Evolutionary conservation across 2,113 vertebrate species (phyloP), one percentile per base, ranked within the genome.

Genomic region (Helogale parvula): DNA sequence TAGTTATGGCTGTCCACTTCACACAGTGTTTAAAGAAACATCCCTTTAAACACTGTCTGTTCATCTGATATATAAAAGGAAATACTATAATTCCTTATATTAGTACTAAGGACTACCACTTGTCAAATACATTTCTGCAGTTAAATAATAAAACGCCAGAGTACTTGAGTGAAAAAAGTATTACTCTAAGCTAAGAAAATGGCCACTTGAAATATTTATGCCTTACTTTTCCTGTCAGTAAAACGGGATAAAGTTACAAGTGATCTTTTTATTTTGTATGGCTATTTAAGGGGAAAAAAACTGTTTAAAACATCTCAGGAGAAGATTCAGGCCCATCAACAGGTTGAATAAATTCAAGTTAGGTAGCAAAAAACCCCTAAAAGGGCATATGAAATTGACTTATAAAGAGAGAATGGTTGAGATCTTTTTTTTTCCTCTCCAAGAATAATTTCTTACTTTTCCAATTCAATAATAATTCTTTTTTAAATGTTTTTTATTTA

Each of bases 391-490:
- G 41, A 90, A 90, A 74, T n/a, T 68, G 27, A 23, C 23, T 90
- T n/a, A 47, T 65, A 77, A 79, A 52, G 14, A 10, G 10, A 94
- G n/a, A 93, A 65, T 38, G 45, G 31, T 63, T 92, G 35, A 79
- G 27, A 52, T 54, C 6, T 63, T 86, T 87, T 93, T 71, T 45
- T 57, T 54, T 94, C 14, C 5, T 96, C 74, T 92, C 52, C 68
- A 84, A 91, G 47, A 95, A 27, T 90, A 72, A 95, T 81, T 87
- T 95, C 81, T 87, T 94, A 69, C 57, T 80, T 98, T 94, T 93
- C 19, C 45, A 97, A 52, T 81, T 92, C 23, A 69, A 8, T 87
- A 66, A 95, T 29, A 11, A 23, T 82, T 80, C 6, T 93, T 88
- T 41, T 41, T 41, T 41, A 41, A 41, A 6, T 41, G 41, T 41